Evolutionary conservation across 2,888 invertebrate genomes (phyloP).

Genomic region (Mechanitis messenoides): DNA sequence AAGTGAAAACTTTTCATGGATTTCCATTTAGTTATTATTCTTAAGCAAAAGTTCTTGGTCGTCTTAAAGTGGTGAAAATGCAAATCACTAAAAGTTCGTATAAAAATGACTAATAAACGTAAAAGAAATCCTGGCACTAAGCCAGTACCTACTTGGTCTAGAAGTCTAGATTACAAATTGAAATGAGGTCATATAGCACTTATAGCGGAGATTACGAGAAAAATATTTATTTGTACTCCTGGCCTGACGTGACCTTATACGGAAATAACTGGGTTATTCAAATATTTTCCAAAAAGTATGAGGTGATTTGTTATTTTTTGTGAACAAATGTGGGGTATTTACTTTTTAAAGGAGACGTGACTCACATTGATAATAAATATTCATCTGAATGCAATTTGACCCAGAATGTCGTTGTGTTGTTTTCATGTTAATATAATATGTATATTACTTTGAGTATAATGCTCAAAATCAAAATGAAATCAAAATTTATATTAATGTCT

Average conservation of each 20-base stretch:
- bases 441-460: too few relatives aligned
- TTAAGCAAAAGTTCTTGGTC: neutral
- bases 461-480: neutral
- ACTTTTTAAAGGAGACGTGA: too few relatives aligned
- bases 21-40: too few relatives aligned
- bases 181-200: slow-evolving; percentile 16
- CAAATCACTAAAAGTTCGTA: neutral
- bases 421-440: too few relatives aligned
- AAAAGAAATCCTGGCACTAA: slow-evolving; percentile 18
- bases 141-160: slow-evolving; percentile 23
- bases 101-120: slow-evolving; percentile 1
- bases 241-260: neutral
- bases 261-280: neutral
- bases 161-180: slow-evolving; percentile 21
- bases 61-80: neutral
- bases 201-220: slow-evolving; percentile 2
- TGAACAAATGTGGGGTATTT: too few relatives aligned
- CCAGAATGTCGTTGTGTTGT: too few relatives aligned
- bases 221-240: slow-evolving; percentile 6
- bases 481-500: neutral
- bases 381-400: too few relatives aligned
- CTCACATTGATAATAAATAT: too few relatives aligned
- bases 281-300: neutral
- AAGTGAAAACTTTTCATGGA: too few relatives aligned
- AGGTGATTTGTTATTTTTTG: too few relatives aligned